Conservation (phyloP, 1,140 invertebrate genomes). For the Drosophila grimshawi region DNA sequence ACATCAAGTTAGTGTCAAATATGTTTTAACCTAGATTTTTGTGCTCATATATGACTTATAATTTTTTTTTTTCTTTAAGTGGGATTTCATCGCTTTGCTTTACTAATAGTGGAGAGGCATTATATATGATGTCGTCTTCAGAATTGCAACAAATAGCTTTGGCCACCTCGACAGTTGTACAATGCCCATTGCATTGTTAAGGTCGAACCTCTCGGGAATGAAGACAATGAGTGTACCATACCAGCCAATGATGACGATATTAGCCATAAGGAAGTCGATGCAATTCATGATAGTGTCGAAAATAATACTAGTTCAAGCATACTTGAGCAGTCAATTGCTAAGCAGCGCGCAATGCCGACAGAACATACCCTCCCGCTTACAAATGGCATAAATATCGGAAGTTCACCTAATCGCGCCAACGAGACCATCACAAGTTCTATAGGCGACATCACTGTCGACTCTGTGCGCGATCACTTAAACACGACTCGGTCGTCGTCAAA, state of each 20-base stretch:
- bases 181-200: slow-evolving; percentile 71
- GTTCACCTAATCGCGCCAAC: slow-evolving; percentile 85
- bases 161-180: slow-evolving; percentile 89
- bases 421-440: slow-evolving; percentile 88
- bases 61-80: slow-evolving; percentile 85
- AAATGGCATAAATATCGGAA: slow-evolving; percentile 69
- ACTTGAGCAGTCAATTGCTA: slow-evolving; percentile 41
- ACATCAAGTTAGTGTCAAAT: slow-evolving; percentile 92
- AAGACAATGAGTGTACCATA: slow-evolving; percentile 40
- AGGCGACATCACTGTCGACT: slow-evolving; percentile 97
- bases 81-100: slow-evolving; percentile 97
- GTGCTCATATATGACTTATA: too few species aligned
- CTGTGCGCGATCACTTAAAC: slow-evolving; percentile 93
- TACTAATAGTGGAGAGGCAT: slow-evolving; percentile 94
- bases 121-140: slow-evolving; percentile 96
- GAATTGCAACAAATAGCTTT: slow-evolving; percentile 95
- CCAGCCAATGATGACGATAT: slow-evolving; percentile 54
- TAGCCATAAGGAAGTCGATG: slow-evolving; percentile 38
- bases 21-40: neutral
- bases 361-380: slow-evolving; percentile 47
- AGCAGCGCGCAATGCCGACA: slow-evolving; percentile 35
- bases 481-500: slow-evolving; percentile 84
- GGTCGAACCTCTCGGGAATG: slow-evolving; percentile 64
- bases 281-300: slow-evolving; percentile 39
- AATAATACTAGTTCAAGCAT: slow-evolving; percentile 24